Evolutionary conservation across 2,888 invertebrate genomes (phyloP).

Genomic region (Dioctria rufipes): DNA sequence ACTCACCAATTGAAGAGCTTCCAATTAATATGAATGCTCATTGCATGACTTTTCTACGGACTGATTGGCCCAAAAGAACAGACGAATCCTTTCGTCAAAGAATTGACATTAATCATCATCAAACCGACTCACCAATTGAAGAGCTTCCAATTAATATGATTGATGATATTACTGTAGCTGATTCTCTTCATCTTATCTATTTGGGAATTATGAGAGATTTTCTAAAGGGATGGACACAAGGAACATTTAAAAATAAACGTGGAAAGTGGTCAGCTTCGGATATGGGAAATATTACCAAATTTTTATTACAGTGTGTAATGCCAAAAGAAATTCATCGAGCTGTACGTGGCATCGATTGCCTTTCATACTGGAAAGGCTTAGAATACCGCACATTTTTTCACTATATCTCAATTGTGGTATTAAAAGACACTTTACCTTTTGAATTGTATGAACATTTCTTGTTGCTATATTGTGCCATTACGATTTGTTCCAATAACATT

Average conservation of each 20-base stretch:
- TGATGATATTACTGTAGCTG: slow-evolving; percentile 7
- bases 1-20: background rate
- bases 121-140: background rate
- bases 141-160: slow-evolving; percentile 8
- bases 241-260: background rate
- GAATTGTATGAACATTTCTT: background rate
- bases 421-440: background rate
- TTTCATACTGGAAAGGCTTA: background rate
- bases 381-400: background rate
- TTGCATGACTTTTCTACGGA: slow-evolving; percentile 1
- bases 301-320: background rate
- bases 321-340: slow-evolving; percentile 58
- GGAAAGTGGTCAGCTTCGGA: slow-evolving; percentile 7
- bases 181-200: background rate
- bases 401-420: background rate
- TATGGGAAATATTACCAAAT: background rate
- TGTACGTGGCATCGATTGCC: slow-evolving; percentile 51
- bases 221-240: background rate
- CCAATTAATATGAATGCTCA: slow-evolving; percentile 6
- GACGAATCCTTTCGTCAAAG: background rate
- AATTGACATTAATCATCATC: slow-evolving; percentile 1
- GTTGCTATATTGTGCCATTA: background rate
- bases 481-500: background rate
- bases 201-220: background rate
- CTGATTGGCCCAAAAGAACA: background rate